Evolutionary conservation across 2,113 vertebrate species (phyloP), one percentile per base, ranked within the genome.

Genomic region (Cariama cristata): DNA sequence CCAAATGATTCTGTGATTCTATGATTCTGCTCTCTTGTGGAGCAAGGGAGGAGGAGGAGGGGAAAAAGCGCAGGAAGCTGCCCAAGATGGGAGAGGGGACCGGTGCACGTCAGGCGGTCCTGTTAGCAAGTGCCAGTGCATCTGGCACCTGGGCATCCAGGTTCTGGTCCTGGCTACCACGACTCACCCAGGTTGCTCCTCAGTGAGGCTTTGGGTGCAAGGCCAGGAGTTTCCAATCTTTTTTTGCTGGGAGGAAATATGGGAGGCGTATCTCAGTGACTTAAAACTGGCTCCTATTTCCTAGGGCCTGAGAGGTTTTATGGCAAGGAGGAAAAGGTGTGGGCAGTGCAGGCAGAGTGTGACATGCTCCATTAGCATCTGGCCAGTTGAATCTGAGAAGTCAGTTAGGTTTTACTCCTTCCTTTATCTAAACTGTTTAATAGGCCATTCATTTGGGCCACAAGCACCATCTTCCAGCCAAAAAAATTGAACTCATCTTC

Each of bases 401-500:
- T 86, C 38, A n/a, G 4, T 58, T 59, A 35, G 30, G 26, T 66
- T 91, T 77, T 74, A 15, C 47, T 77, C 45, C 47, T 89, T 49
- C 45, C 42, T 81, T 87, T 74, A 19, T 66, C n/a, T 63, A 49
- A 89, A 33, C 42, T 84, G 12, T 81, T 81, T 84, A 91, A 67
- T 38, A 59, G 5, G 8, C 20, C 83, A 1, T 74, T 93, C 14
- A n/a, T 94, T 86, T 86, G 76, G 68, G 60, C 14, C 28, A 24
- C 17, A 60, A 59, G 47, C 55, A 60, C 16, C 6, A 13, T 93
- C 87, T 85, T 87, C 55, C 44, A 75, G 79, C 68, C 75, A 89
- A 91, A 88, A 83, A 32, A 44, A 23, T 1, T 56, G 49, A 94
- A 12, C 49, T 97, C 24, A 79, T 95, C 77, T 67, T 89, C 80